phyloP scores from a whole-genome alignment of 2,113 vertebrate species.

The Drymodes brunneopygia region DNA sequence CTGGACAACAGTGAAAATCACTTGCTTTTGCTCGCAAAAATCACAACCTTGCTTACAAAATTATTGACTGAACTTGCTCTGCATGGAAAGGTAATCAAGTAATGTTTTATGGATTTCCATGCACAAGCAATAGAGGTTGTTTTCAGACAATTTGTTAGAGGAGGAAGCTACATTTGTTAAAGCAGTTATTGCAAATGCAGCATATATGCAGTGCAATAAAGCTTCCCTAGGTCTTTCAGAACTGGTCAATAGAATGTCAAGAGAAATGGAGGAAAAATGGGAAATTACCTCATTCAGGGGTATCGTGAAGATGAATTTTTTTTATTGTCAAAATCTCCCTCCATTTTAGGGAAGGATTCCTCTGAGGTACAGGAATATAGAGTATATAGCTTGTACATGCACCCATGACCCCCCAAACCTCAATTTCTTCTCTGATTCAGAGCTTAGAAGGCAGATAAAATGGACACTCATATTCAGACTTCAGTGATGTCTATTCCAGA shows the following conservation, averaged over 20 bases:
- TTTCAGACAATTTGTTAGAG: not conserved
- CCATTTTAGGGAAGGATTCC: not conserved
- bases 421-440: not conserved
- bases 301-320: not conserved
- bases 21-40: not conserved
- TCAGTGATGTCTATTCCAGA: not conserved
- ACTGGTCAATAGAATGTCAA: not conserved
- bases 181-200: not conserved
- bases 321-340: not conserved
- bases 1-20: not conserved
- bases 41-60: not conserved
- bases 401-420: not conserved
- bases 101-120: not conserved
- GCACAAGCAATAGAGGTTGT: not conserved
- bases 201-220: not conserved
- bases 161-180: not conserved
- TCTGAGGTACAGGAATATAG: not conserved
- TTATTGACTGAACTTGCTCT: not conserved
- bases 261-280: not conserved
- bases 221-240: not conserved
- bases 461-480: not conserved
- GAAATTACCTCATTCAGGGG: not conserved
- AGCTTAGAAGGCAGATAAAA: not conserved
- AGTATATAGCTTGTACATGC: not conserved
- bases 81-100: not conserved